Evolutionary conservation across 2,797 vertebrate genomes (phyloP).

Genomic region (Sorex maritimensis): DNA sequence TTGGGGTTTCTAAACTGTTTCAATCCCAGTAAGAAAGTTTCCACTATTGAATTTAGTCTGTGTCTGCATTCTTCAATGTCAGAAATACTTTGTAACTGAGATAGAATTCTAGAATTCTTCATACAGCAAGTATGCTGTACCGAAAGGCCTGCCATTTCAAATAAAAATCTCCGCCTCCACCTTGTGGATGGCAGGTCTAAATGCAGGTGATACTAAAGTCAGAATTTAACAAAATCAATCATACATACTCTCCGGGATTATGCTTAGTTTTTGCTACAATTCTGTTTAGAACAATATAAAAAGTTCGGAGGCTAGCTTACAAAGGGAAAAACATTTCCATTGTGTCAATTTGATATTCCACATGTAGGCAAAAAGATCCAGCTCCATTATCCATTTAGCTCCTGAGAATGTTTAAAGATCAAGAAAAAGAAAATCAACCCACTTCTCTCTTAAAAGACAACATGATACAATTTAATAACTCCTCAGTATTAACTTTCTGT

Average conservation of each 20-base stretch:
- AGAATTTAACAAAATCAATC: background rate
- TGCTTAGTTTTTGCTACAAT: background rate
- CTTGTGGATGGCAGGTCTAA: slow-evolving; percentile 62
- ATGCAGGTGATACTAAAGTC: slow-evolving; percentile 13
- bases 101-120: too few species aligned
- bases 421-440: background rate
- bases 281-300: slow-evolving; percentile 18
- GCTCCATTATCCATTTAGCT: slow-evolving; percentile 13
- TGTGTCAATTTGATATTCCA: background rate
- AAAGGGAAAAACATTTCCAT: background rate
- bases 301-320: background rate
- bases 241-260: background rate
- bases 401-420: background rate
- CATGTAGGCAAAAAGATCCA: background rate
- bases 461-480: too few species aligned
- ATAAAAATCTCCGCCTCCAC: slow-evolving; percentile 72
- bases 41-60: background rate
- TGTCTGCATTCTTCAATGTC: background rate
- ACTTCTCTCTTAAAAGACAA: slow-evolving; percentile 6
- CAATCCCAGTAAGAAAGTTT: background rate
- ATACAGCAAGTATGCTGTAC: too few species aligned
- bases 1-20: background rate
- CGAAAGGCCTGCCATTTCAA: background rate
- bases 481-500: background rate
- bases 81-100: background rate